These are phyloP conservation scores for Misgurnus anguillicaudatus DNA, from an alignment of 2,113 vertebrate genomes.

Conservation along the genomic window DNA sequence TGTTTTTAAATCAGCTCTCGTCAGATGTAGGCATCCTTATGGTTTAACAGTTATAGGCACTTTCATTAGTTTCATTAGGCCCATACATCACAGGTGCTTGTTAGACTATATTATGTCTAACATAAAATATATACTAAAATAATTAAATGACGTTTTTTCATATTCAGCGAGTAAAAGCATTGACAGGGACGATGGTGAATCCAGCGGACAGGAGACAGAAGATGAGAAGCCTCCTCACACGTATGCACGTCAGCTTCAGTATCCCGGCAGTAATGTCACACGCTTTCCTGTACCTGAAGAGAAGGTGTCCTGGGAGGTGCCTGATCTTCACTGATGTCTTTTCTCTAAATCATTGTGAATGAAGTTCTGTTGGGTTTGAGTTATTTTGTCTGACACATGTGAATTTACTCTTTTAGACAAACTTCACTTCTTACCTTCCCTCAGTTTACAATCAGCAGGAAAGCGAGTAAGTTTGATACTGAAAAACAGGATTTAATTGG, in stretches of 20 bases:
- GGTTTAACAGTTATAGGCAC: not conserved
- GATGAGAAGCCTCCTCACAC: slow-evolving; percentile 67
- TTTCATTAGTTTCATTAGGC: too few species aligned
- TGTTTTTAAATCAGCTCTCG: not conserved
- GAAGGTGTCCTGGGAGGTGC: slow-evolving; percentile 94
- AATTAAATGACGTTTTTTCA: not conserved
- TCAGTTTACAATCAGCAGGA: slow-evolving; percentile 62
- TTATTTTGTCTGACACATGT: not conserved
- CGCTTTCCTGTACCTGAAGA: slow-evolving; percentile 94
- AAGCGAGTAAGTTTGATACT: slow-evolving; percentile 61
- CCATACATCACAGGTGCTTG: too few species aligned
- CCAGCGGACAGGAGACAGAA: slow-evolving; percentile 16
- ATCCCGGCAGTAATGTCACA: slow-evolving; percentile 71
- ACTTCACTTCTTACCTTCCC: slow-evolving; percentile 81
- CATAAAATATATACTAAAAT: too few species aligned
- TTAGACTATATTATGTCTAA: too few species aligned
- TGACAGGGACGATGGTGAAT: slow-evolving; percentile 52
- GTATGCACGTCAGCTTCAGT: slow-evolving; percentile 79
- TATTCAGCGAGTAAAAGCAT: slow-evolving; percentile 37
- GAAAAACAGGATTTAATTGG: not conserved
- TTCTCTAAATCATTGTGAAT: not conserved
- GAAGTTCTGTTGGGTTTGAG: not conserved
- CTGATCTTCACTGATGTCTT: not conserved
- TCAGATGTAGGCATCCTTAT: not conserved
- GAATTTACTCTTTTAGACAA: slow-evolving; percentile 68